These are phyloP conservation scores for Platysteira castanea DNA, from an alignment of 2,113 vertebrate genomes.

Conservation along the genomic window DNA sequence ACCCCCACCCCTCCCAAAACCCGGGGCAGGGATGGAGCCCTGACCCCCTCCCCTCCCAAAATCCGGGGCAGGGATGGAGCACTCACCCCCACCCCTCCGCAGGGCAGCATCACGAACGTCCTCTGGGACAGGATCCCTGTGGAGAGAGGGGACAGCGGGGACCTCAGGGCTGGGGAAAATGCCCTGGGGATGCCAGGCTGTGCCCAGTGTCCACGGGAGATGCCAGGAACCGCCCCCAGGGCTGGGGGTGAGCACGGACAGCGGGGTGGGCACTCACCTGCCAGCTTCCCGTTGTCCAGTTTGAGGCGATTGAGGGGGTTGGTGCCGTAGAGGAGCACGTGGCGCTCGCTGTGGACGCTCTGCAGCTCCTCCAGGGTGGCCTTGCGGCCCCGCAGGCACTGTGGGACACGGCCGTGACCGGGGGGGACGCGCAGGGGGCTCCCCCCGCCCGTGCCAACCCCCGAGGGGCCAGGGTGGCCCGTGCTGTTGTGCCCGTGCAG, in stretches of 20 bases:
- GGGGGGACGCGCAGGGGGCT: fast-evolving
- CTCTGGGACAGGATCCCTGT: slow-evolving; percentile 86
- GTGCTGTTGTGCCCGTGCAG: fast-evolving
- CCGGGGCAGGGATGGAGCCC: neutral
- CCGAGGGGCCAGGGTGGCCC: fast-evolving
- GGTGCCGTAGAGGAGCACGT: slow-evolving; percentile 85
- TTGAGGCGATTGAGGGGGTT: slow-evolving; percentile 87
- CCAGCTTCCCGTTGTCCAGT: slow-evolving; percentile 84
- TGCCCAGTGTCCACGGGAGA: neutral
- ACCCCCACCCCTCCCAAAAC: slow-evolving; percentile 63
- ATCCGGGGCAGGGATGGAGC: fast-evolving
- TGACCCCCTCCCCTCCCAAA: neutral
- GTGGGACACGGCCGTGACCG: neutral
- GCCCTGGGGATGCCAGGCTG: fast-evolving
- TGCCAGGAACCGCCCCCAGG: fast-evolving
- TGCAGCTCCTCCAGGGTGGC: slow-evolving; percentile 87
- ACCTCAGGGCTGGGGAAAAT: neutral
- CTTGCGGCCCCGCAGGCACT: slow-evolving; percentile 85
- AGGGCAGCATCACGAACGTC: slow-evolving; percentile 88
- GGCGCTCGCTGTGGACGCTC: slow-evolving; percentile 82
- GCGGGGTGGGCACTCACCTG: slow-evolving; percentile 63
- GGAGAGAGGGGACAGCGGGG: neutral
- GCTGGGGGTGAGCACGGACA: neutral
- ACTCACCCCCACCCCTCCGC: slow-evolving; percentile 78
- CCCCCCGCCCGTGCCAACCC: fast-evolving